Evolutionary conservation across 2,797 vertebrate species (phyloP), one percentile per base, ranked within the genome.

Genomic region (Pseudochirops corinnae): DNA sequence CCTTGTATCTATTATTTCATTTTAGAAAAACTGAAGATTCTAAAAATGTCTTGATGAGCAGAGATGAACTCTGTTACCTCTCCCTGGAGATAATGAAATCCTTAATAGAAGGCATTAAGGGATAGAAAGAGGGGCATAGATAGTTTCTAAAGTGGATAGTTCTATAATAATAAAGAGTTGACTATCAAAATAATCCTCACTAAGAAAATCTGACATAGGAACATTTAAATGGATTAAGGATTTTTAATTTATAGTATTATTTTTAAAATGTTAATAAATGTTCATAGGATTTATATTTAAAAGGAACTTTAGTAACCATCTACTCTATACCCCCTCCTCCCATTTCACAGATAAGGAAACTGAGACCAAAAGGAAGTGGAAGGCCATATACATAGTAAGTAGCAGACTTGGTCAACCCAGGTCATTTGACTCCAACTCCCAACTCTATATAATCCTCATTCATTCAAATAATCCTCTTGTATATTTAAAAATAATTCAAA

Each of bases 31-130:
- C 92, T 39, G 94, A 92, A 94, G 90, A 33, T n/a, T 94, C 96
- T 97, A 58, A 96, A 97, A 95, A 29, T n/a, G 91, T 28, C 74
- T 92, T 9, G 24, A 92, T 18, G 46, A 93, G 82, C 58, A 96
- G 92, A 87, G 55, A 91, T 46, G 39, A 94, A 87, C 13, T 92
- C 91, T 93, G 87, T 62, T 58, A 50, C 28, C 46, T 90, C 39
- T 87, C n/a, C 21, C 74, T 87, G 74, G 39, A 24, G 24, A 90
- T 12, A 82, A 31, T 90, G 90, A 96, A 96, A 57, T 56, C 93
- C 92, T 93, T 93, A 26, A 92, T 92, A 97, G 14, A 21, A 87
- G 74, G 21, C 67, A 82, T 82, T 82, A 39, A 46, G n/a, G 31
- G 4, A 33, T 62, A 62, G 60, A 56, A 92, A 91, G 50, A 93